A percentile compares a stretch with the other conserved stretches of the same genome.
phyloP scores from a whole-genome alignment of 2,113 vertebrate genomes.

The Fukomys damarensis region DNA sequence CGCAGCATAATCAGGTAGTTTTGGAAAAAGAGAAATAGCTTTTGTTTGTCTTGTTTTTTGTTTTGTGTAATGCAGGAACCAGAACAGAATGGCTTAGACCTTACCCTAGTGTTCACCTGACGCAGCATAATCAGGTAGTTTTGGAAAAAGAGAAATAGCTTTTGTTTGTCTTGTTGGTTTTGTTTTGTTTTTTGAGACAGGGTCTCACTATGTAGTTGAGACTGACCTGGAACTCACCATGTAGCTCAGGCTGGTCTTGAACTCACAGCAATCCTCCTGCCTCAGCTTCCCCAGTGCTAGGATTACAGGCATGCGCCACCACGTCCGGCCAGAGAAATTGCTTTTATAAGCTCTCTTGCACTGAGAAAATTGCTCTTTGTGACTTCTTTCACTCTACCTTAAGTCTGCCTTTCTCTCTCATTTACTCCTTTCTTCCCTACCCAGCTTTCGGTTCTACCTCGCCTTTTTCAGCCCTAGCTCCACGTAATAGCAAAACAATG shows the following conservation, averaged over 20 bases:
- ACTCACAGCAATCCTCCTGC: too few species aligned
- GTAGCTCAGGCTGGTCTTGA: too few species aligned
- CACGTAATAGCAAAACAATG: not conserved
- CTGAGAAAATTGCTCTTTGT: not conserved
- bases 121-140: not conserved
- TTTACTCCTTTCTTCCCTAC: not conserved
- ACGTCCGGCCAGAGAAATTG: too few species aligned
- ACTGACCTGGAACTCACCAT: too few species aligned
- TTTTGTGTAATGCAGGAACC: not conserved
- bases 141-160: conserved; percentile 63
- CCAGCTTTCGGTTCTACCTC: not conserved
- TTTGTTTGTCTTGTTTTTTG: too few species aligned
- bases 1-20: not conserved
- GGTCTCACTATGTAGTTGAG: too few species aligned
- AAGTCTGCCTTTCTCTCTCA: not conserved
- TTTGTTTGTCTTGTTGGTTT: too few species aligned
- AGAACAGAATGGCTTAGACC: not conserved
- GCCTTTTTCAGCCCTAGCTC: not conserved
- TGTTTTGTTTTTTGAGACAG: too few species aligned
- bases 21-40: too few species aligned
- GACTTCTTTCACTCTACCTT: not conserved
- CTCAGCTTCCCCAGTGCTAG: too few species aligned
- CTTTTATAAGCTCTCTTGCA: conserved; percentile 35
- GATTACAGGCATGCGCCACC: too few species aligned
- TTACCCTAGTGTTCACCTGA: not conserved